These are phyloP conservation scores for Lepisosteus oculatus DNA, from an alignment of 2,113 vertebrate genomes.

Conservation along the genomic window DNA sequence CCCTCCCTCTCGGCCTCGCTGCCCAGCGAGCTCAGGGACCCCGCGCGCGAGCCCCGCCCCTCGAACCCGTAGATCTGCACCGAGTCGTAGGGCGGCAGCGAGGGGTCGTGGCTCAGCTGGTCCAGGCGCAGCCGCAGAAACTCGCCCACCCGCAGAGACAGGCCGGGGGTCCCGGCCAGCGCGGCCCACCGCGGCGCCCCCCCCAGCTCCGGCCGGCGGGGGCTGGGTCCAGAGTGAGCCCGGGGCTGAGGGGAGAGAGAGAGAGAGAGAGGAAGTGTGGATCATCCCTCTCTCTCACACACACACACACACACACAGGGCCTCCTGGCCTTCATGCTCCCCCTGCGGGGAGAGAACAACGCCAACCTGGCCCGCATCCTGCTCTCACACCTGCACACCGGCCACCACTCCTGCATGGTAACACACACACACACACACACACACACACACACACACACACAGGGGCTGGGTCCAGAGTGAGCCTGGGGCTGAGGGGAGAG, in stretches of 20 bases:
- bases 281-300: too few relatives aligned
- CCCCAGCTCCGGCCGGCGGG: constrained; percentile 41
- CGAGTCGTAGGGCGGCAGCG: constrained; percentile 83
- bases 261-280: neutral
- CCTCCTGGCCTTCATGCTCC: too few relatives aligned
- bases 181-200: constrained; percentile 27
- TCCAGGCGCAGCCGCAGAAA: constrained; percentile 76
- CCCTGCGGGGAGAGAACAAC: too few relatives aligned
- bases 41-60: constrained; percentile 78
- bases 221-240: too few relatives aligned
- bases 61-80: constrained; percentile 87
- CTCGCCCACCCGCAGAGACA: constrained; percentile 73
- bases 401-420: too few relatives aligned
- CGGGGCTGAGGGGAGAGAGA: neutral
- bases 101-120: constrained; percentile 81
- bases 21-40: constrained; percentile 83
- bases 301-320: too few relatives aligned
- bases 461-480: too few relatives aligned
- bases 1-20: constrained; percentile 67
- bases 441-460: too few relatives aligned
- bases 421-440: too few relatives aligned
- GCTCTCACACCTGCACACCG: too few relatives aligned
- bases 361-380: too few relatives aligned
- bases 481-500: neutral
- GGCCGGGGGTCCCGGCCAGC: constrained; percentile 46